Evolutionary conservation across 2,888 invertebrate species (phyloP).

Genomic region (Chironomus riparius): DNA sequence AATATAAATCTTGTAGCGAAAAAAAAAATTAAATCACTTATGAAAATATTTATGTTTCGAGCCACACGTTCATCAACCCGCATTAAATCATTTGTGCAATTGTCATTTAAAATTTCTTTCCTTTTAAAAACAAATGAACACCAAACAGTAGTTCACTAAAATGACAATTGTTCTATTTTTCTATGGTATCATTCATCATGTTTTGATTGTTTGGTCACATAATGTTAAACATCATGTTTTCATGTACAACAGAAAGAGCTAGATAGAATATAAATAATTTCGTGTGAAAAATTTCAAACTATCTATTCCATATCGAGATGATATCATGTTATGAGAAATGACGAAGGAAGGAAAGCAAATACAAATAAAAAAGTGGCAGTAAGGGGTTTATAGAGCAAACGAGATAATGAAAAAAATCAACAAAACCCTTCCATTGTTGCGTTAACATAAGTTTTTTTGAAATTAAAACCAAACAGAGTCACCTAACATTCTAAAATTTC

Average conservation of each 20-base stretch:
- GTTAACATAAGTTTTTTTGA: not conserved
- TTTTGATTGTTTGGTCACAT: not conserved
- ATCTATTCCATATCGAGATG: not conserved
- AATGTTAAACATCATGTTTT: no score
- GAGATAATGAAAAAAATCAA: constrained; percentile 4
- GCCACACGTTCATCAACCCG: not conserved
- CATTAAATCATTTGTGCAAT: not conserved
- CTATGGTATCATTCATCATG: not conserved
- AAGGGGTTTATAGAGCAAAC: constrained; percentile 8
- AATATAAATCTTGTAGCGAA: no score
- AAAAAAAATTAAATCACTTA: not conserved
- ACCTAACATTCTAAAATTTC: not conserved
- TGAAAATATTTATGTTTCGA: constrained; percentile 12
- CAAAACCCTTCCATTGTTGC: not conserved
- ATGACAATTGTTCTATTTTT: not conserved
- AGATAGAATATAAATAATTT: not conserved
- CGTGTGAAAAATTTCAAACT: constrained; percentile 8
- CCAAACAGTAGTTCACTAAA: not conserved
- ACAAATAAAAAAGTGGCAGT: not conserved
- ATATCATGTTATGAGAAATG: not conserved
- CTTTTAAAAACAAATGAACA: no score
- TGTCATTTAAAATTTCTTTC: no score
- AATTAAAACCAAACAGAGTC: not conserved
- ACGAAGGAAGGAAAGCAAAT: not conserved
- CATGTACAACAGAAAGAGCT: no score